These are phyloP conservation scores for Epizoanthus rinbou DNA, from an alignment of 92 coral and sea anemone species.

Conservation along the genomic window DNA sequence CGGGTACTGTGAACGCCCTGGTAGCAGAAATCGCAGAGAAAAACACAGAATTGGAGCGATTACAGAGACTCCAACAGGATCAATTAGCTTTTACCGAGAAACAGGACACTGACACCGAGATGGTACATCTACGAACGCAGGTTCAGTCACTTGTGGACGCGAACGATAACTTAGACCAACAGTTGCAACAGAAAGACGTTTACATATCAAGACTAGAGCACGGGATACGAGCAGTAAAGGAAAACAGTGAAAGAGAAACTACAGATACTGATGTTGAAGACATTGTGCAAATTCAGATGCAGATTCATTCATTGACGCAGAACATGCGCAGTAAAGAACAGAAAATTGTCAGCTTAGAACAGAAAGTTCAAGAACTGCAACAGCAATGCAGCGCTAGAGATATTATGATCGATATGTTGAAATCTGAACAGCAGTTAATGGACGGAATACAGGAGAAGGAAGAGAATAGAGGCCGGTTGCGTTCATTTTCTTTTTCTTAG, in stretches of 20 bases:
- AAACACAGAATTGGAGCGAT: slow-evolving; percentile 30
- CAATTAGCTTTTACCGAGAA: neutral
- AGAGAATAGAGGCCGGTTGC: neutral
- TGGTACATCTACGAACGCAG: slow-evolving; percentile 21
- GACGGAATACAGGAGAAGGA: neutral
- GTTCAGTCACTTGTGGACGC: slow-evolving; percentile 34
- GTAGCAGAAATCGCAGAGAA: slow-evolving; percentile 42
- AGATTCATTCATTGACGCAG: slow-evolving; percentile 18
- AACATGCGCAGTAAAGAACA: slow-evolving; percentile 3
- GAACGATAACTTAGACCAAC: slow-evolving; percentile 29
- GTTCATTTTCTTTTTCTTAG: slow-evolving; percentile 25
- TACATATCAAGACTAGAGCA: slow-evolving; percentile 31
- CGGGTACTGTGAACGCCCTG: slow-evolving; percentile 33
- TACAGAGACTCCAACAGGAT: slow-evolving; percentile 1
- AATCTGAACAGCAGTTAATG: neutral
- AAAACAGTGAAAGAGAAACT: neutral
- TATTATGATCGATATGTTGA: slow-evolving; percentile 34
- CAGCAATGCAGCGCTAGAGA: slow-evolving; percentile 10
- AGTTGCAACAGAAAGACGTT: slow-evolving; percentile 20
- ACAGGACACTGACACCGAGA: slow-evolving; percentile 4
- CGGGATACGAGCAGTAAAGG: slow-evolving; percentile 28
- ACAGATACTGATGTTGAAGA: slow-evolving; percentile 31
- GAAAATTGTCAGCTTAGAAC: neutral
- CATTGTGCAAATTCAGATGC: slow-evolving; percentile 24
- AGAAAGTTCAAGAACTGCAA: slow-evolving; percentile 2